Conservation (phyloP, 2,888 invertebrate species). For the Clusia tigrina region DNA sequence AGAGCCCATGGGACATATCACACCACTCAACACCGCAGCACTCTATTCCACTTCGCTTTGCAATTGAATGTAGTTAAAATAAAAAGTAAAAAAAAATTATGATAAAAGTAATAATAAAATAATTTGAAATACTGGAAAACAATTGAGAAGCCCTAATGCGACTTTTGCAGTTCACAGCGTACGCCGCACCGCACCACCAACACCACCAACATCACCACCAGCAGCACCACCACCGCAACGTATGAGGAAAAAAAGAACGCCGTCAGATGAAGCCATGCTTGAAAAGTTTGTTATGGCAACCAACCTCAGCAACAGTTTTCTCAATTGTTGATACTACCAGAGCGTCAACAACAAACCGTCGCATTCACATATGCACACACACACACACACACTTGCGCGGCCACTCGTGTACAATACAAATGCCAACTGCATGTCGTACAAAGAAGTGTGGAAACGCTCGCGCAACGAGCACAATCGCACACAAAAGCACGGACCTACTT, state of each 20-base stretch:
- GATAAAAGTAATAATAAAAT: too few relatives aligned
- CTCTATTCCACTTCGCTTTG: not conserved
- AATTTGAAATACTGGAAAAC: not conserved
- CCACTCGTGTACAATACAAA: too few relatives aligned
- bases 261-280: not conserved
- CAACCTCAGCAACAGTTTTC: not conserved
- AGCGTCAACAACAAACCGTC: slow-evolving; percentile 1
- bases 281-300: not conserved
- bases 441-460: not conserved
- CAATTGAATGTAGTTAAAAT: not conserved
- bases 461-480: not conserved
- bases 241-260: not conserved
- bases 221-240: not conserved
- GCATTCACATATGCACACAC: not conserved
- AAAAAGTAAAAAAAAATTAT: not conserved
- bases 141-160: not conserved
- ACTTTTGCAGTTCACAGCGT: not conserved
- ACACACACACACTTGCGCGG: not conserved
- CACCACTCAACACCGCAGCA: not conserved
- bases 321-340: not conserved
- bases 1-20: not conserved
- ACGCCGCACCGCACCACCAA: not conserved
- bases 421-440: not conserved
- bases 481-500: not conserved
- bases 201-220: not conserved